Evolutionary conservation across 2,797 vertebrate species (phyloP), one percentile per base, ranked within the genome.

Genomic region (Mus spretus): DNA sequence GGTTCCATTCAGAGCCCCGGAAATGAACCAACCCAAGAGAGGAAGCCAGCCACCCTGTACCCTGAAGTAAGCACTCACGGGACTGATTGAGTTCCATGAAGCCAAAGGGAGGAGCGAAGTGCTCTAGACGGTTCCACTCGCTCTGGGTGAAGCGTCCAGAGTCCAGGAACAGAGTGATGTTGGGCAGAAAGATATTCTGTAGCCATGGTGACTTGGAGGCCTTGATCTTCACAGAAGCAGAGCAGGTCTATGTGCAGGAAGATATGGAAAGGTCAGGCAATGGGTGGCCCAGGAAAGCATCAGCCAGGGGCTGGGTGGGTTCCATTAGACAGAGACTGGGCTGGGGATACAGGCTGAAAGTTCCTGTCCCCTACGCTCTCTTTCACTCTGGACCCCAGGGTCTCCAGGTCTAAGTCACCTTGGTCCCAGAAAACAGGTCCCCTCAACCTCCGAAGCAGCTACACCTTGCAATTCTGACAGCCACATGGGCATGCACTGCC

Each of bases 51-150:
- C 0, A 1, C 47, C 40, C 44, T 20, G 6, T 0, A 24, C 50
- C 77, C 91, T 22, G 65, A n/a, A 19, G 15, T 4, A 1, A 7
- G 79, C 40, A 98, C 98, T 97, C 97, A 99, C 99, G 2, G 20
- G 98, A 97, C 53, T 98, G 98, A 3, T 98, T 98, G 97, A 98
- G 99, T 47, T 98, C 98, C 99, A 99, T 99, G 96, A 99, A 99
- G 75, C 99, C 99, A 83, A 98, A 99, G 0, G 99, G 99, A 1
- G 99, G 99, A 28, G 98, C 94, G 53, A 99, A 99, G 93, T 99
- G 99, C 13, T 99, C 98, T 14, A 99, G 98, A 11, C 99, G 98
- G 37, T 98, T 97, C 99, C 99, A 99, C 95, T 99, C 99, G 0
- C 97, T 98, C 91, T 98, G 95, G 91, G 0, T 99, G 95, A 99